Conservation (phyloP, 1,140 invertebrate species). For the Paraescarpia echinospica region DNA sequence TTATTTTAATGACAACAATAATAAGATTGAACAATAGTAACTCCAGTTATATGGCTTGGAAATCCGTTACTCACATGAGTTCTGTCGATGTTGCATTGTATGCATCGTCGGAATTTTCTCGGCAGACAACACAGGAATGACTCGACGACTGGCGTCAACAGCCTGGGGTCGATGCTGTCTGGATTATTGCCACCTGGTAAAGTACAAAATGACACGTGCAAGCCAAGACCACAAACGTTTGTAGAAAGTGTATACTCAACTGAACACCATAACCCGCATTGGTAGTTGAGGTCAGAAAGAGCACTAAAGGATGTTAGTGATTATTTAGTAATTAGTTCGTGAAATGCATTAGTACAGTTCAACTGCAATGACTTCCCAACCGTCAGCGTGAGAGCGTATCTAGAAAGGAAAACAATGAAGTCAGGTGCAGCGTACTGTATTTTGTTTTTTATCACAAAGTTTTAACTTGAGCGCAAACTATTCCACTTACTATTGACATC, state of each 20-base stretch:
- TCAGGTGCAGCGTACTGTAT: too few relatives aligned
- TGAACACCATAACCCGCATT: background rate
- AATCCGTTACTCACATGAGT: background rate
- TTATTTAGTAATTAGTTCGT: too few relatives aligned
- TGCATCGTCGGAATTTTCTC: background rate
- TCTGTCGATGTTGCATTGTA: background rate
- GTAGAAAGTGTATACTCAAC: background rate
- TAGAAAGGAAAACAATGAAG: too few relatives aligned
- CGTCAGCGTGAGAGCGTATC: too few relatives aligned
- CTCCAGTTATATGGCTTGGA: background rate
- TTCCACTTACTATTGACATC: too few relatives aligned
- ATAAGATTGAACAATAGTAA: too few relatives aligned
- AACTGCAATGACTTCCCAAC: too few relatives aligned
- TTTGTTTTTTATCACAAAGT: too few relatives aligned
- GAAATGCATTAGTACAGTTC: too few relatives aligned
- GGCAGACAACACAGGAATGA: conserved; percentile 25
- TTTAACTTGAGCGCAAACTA: too few relatives aligned
- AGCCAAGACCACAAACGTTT: background rate
- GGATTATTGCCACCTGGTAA: conserved; percentile 38
- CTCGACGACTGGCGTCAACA: conserved; percentile 50
- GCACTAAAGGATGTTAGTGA: too few relatives aligned
- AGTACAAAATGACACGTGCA: background rate
- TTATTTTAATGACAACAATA: too few relatives aligned
- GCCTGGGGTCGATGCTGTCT: conserved; percentile 39
- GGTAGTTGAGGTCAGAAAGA: background rate